Evolutionary conservation across 2,797 vertebrate species (phyloP), one percentile per base, ranked within the genome.

Genomic region (Malacoraja senta): DNA sequence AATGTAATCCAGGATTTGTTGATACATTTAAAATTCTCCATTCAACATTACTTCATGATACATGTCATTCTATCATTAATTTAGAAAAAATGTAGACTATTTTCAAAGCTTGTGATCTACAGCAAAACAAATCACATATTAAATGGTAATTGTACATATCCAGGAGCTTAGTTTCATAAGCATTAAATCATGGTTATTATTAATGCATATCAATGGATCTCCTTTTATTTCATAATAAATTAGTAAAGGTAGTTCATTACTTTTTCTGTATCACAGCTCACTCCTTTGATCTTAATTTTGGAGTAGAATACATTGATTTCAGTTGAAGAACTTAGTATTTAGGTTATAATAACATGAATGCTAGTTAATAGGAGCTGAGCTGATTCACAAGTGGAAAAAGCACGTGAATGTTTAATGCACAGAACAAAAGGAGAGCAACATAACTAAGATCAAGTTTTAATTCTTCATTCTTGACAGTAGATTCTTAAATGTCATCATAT

Each of bases 391-490:
- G 21, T 91, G 35, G 88, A 35, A 91, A 68, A 35, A 91, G 17
- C 65, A 13, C 24, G 21, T 91, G 88, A 91, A 91, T 91, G 38
- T 74, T 74, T 91, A 26, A 91, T 91, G 10, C 35, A 26, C 58
- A 32, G 58, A 86, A 86, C 83, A 86, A 86, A 83, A 38, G 35
- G n/a, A 91, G 1, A 24, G 65, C 65, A 65, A 91, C 35, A 32
- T 91, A 91, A 71, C 38, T 29, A 72, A 44, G 35, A 32, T 72
- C 21, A 26, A 19, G 35, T 65, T 91, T 91, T 91, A 72, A 91
- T 91, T 44, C 88, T 74, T 38, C 68, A 74, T 91, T 29, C n/a
- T 13, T 32, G 21, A 8, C 68, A 44, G 35, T 21, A 12, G 8
- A 71, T 7, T 71, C 88, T 91, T 74, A 4, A 4, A 91, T 91